phyloP scores from a whole-genome alignment of 2,888 invertebrate genomes.

The Mylabris sibirica region DNA sequence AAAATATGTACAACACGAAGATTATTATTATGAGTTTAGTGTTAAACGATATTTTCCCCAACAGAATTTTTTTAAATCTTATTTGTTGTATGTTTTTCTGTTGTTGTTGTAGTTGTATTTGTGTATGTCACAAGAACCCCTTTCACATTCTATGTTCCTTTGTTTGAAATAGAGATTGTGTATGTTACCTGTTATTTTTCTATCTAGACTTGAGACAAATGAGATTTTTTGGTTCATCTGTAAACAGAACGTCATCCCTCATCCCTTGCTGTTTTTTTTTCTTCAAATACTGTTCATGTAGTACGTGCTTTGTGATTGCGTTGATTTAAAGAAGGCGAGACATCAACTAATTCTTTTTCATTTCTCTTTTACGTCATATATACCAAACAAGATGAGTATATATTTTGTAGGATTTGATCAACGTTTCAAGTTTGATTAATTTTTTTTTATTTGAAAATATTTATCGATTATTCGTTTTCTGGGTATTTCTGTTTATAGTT shows the following conservation, averaged over 20 bases:
- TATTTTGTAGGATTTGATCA: neutral
- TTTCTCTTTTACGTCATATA: neutral
- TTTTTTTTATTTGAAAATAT: neutral
- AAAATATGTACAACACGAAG: constrained; percentile 18
- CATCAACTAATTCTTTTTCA: constrained; percentile 4
- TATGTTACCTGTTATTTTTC: constrained; percentile 14
- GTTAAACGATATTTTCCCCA: constrained; percentile 20
- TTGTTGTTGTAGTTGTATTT: constrained; percentile 13
- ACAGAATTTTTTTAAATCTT: constrained; percentile 24
- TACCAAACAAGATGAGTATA: neutral
- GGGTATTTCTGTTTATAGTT: constrained; percentile 1
- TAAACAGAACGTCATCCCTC: constrained; percentile 28
- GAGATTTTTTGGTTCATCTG: constrained; percentile 31
- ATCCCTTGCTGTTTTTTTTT: constrained; percentile 22
- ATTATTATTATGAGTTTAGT: constrained; percentile 16
- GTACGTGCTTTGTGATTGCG: constrained; percentile 34
- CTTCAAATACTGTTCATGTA: constrained; percentile 29
- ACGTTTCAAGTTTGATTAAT: neutral
- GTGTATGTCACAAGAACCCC: constrained; percentile 15
- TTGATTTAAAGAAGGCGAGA: constrained; percentile 24
- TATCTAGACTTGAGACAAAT: constrained; percentile 10
- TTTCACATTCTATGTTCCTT: neutral
- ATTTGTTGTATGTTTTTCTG: constrained; percentile 24
- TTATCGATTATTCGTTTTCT: neutral
- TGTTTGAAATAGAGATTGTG: constrained; percentile 10